phyloP scores from a whole-genome alignment of 2,888 invertebrate species.

The Thera obeliscata region DNA sequence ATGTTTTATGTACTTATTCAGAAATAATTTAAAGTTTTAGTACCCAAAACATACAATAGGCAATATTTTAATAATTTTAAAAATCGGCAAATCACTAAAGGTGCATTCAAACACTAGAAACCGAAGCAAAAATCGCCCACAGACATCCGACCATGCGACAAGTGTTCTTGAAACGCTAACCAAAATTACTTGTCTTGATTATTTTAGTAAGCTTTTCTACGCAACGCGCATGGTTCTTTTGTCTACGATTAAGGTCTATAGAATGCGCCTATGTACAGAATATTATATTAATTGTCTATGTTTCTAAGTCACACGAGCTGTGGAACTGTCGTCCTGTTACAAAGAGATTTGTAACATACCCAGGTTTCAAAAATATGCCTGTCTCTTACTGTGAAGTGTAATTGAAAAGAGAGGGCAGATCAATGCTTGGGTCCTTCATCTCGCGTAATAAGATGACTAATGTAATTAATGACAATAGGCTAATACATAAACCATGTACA shows the following conservation, averaged over 20 bases:
- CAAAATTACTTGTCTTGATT: neutral
- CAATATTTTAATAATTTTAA: slow-evolving; percentile 41
- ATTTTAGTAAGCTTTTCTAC: neutral
- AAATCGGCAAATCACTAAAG: slow-evolving; percentile 63
- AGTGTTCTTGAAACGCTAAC: neutral
- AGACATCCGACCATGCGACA: neutral
- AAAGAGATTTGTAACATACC: neutral
- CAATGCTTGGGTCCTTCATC: neutral
- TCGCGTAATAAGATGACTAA: slow-evolving; percentile 30
- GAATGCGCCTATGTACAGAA: slow-evolving; percentile 25
- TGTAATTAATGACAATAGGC: slow-evolving; percentile 69
- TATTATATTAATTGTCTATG: slow-evolving; percentile 15
- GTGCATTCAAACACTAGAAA: slow-evolving; percentile 38
- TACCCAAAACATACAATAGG: neutral
- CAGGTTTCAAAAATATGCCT: neutral
- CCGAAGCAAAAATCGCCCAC: neutral
- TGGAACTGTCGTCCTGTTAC: slow-evolving; percentile 37
- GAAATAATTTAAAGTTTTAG: neutral
- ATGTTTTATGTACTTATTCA: neutral
- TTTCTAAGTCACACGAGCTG: slow-evolving; percentile 49
- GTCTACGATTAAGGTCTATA: neutral
- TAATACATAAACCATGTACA: slow-evolving; percentile 68
- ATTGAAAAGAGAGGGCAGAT: neutral
- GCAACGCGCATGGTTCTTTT: neutral
- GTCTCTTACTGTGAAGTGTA: neutral